Evolutionary conservation across 92 coral and sea anemone genomes (phyloP).

Genomic region (Anthopleura xanthogrammica): DNA sequence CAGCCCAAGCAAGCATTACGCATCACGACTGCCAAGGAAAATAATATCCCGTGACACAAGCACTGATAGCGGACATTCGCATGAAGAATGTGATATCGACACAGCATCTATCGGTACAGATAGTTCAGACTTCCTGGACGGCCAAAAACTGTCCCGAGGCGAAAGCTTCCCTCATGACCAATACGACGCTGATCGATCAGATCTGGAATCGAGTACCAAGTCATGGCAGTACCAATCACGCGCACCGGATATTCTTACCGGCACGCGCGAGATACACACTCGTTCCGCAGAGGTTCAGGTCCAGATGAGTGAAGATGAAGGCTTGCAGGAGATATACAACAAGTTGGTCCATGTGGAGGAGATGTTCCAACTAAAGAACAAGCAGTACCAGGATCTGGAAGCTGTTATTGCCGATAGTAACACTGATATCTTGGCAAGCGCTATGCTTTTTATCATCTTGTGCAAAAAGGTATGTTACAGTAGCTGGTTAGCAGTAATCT

Average conservation of each 20-base stretch:
- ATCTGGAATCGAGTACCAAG: constrained; percentile 42
- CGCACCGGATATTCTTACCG: constrained; percentile 88
- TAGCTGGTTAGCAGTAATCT: background rate
- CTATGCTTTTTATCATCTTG: constrained; percentile 48
- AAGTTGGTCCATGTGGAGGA: constrained; percentile 57
- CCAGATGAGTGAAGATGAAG: constrained; percentile 54
- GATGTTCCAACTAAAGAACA: constrained; percentile 48
- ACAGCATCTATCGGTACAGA: constrained; percentile 50
- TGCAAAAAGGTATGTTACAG: constrained; percentile 50
- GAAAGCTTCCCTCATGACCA: constrained; percentile 36
- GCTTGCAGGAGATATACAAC: constrained; percentile 51
- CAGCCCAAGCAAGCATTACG: constrained; percentile 2
- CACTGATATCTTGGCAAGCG: constrained; percentile 56
- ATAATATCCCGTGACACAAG: constrained; percentile 32
- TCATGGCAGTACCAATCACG: constrained; percentile 34
- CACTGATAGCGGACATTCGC: constrained; percentile 36
- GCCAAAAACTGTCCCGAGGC: constrained; percentile 27
- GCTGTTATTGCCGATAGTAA: constrained; percentile 46
- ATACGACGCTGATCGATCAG: constrained; percentile 39
- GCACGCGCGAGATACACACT: constrained; percentile 63
- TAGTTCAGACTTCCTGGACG: constrained; percentile 45
- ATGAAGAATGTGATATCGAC: constrained; percentile 53
- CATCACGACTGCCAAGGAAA: constrained; percentile 27
- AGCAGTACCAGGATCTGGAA: constrained; percentile 52
- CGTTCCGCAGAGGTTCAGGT: constrained; percentile 88